Conservation (phyloP, 2,113 vertebrate species). For the Mystacornis crossleyi region DNA sequence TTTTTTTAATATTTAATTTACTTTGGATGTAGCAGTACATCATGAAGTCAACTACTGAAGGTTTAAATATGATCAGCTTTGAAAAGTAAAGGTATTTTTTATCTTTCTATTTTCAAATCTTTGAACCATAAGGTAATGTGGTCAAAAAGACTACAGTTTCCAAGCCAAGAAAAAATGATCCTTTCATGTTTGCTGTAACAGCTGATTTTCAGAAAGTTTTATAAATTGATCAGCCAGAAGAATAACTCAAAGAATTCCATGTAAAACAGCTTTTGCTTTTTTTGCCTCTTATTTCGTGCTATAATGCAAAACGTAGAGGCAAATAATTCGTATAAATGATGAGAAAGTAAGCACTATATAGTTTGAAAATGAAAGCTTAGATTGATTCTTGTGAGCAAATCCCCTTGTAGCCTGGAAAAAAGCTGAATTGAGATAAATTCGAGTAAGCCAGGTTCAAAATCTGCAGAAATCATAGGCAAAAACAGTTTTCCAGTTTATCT, state of each 20-base stretch:
- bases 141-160: background rate
- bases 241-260: background rate
- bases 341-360: background rate
- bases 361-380: background rate
- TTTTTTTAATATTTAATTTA: background rate
- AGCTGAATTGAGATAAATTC: background rate
- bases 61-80: background rate
- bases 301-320: conserved; percentile 67
- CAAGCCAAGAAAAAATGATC: background rate
- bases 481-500: background rate
- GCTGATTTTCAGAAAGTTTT: background rate
- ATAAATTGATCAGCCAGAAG: background rate
- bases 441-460: background rate
- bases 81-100: background rate
- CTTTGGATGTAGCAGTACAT: background rate
- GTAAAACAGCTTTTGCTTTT: background rate
- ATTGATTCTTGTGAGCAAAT: background rate
- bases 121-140: background rate
- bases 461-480: background rate
- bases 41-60: background rate
- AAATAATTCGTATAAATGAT: background rate
- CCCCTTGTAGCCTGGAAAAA: background rate
- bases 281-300: background rate
- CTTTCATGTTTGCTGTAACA: background rate
- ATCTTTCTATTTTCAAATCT: background rate